Evolutionary conservation across 2,113 vertebrate species (phyloP).

Genomic region (Gorsachius goisagi): DNA sequence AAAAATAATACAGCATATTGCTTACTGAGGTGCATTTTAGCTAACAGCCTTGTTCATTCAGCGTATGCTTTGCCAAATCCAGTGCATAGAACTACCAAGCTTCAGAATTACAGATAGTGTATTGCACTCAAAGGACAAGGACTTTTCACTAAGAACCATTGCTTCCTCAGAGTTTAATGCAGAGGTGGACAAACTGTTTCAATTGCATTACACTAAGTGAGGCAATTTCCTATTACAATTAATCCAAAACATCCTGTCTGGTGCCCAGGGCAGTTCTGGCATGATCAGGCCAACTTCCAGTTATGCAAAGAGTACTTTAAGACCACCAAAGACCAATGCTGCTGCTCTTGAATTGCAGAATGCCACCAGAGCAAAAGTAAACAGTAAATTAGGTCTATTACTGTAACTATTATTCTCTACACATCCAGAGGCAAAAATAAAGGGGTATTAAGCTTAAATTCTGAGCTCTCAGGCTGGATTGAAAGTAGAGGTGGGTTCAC

Average conservation of each 20-base stretch:
- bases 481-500: not conserved
- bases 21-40: not conserved
- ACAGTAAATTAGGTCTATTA: not conserved
- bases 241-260: not conserved
- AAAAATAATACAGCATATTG: not conserved
- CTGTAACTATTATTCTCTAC: not conserved
- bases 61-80: not conserved
- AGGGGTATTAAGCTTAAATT: not conserved
- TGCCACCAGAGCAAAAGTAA: not conserved
- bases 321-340: not conserved
- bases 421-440: not conserved
- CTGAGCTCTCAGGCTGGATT: not conserved
- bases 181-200: not conserved
- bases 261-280: not conserved
- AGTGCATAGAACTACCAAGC: not conserved
- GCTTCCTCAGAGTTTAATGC: not conserved
- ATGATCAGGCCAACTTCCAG: not conserved
- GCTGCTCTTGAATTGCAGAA: not conserved
- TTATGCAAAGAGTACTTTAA: not conserved
- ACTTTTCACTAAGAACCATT: not conserved
- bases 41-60: not conserved
- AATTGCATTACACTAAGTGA: not conserved
- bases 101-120: not conserved
- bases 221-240: not conserved
- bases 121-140: not conserved